Evolutionary conservation across 2,888 invertebrate genomes (phyloP).

Genomic region (Eremobia ochroleuca): DNA sequence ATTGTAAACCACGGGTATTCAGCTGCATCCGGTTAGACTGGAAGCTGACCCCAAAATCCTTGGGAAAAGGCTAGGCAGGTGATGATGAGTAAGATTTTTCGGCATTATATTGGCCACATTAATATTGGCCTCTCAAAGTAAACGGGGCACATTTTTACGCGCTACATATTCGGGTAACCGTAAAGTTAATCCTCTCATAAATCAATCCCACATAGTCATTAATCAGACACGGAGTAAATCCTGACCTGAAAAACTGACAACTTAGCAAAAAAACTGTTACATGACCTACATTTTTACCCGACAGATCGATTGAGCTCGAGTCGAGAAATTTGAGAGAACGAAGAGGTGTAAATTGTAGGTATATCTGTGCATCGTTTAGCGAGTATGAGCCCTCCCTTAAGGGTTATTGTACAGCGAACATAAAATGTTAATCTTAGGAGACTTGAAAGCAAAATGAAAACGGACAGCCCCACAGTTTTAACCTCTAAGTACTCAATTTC

Average conservation of each 20-base stretch:
- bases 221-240: slow-evolving; percentile 43
- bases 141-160: slow-evolving; percentile 15
- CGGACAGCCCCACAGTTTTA: not conserved
- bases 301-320: slow-evolving; percentile 46
- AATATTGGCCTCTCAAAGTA: not conserved
- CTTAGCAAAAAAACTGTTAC: slow-evolving; percentile 9
- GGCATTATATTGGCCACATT: not conserved
- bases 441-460: slow-evolving; percentile 9
- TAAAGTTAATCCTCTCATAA: slow-evolving; percentile 33
- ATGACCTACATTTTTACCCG: slow-evolving; percentile 19
- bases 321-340: slow-evolving; percentile 9
- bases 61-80: not conserved
- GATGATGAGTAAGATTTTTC: not conserved
- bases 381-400: not conserved
- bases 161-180: not conserved
- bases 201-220: slow-evolving; percentile 36
- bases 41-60: not conserved
- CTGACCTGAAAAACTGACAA: slow-evolving; percentile 26
- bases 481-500: not conserved
- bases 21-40: not conserved
- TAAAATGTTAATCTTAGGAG: not conserved
- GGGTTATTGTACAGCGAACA: not conserved
- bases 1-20: not conserved
- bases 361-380: slow-evolving; percentile 33
- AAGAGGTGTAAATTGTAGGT: slow-evolving; percentile 27